Evolutionary conservation across 2,888 invertebrate species (phyloP).

Genomic region (Kryphioiulus occultus): DNA sequence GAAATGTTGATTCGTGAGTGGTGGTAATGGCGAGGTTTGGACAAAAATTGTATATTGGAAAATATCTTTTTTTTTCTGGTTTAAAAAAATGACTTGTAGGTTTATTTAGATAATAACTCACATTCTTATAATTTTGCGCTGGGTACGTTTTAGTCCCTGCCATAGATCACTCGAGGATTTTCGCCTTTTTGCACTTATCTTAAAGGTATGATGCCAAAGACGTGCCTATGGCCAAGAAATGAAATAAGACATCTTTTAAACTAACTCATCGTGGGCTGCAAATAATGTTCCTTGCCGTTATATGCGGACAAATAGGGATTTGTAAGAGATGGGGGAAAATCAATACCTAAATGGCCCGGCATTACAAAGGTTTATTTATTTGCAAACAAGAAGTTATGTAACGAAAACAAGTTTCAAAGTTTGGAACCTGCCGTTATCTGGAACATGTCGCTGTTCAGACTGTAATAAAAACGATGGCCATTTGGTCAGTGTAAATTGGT

Average conservation of each 20-base stretch:
- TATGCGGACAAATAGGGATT: conserved; percentile 31
- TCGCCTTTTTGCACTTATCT: conserved; percentile 31
- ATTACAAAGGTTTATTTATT: conserved; percentile 35
- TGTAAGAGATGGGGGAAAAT: conserved; percentile 37
- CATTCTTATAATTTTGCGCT: not conserved
- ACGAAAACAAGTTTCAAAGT: not conserved
- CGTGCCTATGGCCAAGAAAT: not conserved
- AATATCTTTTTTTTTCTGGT: not conserved
- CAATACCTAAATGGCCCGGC: conserved; percentile 3
- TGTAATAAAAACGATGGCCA: not conserved
- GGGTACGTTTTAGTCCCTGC: not conserved
- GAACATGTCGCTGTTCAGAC: not conserved
- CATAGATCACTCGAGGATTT: conserved; percentile 27
- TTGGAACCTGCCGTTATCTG: not conserved
- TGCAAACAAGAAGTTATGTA: not conserved
- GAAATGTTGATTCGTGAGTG: not conserved
- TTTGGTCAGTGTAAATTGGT: not conserved
- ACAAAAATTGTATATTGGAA: not conserved
- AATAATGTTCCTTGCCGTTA: conserved; percentile 39
- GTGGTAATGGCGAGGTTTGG: not conserved
- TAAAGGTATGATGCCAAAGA: not conserved
- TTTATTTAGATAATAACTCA: conserved; percentile 12
- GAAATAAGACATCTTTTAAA: conserved; percentile 18
- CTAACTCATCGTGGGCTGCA: conserved; percentile 17
- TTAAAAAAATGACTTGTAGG: not conserved